phyloP scores from a whole-genome alignment of 2,888 invertebrate genomes.

The Netelia inedita region DNA sequence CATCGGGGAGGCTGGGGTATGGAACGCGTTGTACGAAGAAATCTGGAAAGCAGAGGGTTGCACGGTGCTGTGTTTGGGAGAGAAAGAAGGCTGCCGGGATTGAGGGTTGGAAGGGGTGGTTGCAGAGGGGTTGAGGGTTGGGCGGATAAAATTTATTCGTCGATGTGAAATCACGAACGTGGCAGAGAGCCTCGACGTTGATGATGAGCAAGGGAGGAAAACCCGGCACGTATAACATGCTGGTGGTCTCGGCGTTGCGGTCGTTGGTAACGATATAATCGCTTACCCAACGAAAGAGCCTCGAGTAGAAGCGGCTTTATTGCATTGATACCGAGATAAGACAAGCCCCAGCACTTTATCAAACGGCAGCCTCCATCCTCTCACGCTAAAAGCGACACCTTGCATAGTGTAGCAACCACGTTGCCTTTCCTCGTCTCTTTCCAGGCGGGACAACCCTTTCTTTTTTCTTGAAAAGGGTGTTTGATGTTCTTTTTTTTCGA shows the following conservation, averaged over 20 bases:
- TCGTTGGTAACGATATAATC: slow-evolving; percentile 73
- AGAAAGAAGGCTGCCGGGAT: not conserved
- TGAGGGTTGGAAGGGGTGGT: slow-evolving; percentile 7
- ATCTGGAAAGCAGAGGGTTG: not conserved
- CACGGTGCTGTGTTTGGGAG: not conserved
- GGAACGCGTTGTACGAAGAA: slow-evolving; percentile 1
- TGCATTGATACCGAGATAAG: slow-evolving; percentile 71
- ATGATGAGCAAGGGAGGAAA: slow-evolving; percentile 10
- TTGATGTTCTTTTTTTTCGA: slow-evolving; percentile 73
- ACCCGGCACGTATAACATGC: not conserved
- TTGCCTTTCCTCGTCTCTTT: slow-evolving; percentile 50
- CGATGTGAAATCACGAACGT: slow-evolving; percentile 56
- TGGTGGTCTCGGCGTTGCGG: slow-evolving; percentile 35
- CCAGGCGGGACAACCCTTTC: slow-evolving; percentile 67
- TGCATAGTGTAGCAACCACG: slow-evolving; percentile 33
- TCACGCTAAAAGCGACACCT: slow-evolving; percentile 21
- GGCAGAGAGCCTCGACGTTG: slow-evolving; percentile 23
- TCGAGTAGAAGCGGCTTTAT: slow-evolving; percentile 69
- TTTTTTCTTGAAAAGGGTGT: slow-evolving; percentile 65
- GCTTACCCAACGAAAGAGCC: slow-evolving; percentile 69
- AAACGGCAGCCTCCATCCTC: slow-evolving; percentile 29
- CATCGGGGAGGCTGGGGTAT: not conserved
- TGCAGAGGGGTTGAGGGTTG: too few relatives aligned
- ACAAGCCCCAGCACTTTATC: slow-evolving; percentile 30
- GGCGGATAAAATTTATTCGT: slow-evolving; percentile 43